Conservation (phyloP, 2,113 vertebrate species). For the Puntigrus tetrazona region DNA sequence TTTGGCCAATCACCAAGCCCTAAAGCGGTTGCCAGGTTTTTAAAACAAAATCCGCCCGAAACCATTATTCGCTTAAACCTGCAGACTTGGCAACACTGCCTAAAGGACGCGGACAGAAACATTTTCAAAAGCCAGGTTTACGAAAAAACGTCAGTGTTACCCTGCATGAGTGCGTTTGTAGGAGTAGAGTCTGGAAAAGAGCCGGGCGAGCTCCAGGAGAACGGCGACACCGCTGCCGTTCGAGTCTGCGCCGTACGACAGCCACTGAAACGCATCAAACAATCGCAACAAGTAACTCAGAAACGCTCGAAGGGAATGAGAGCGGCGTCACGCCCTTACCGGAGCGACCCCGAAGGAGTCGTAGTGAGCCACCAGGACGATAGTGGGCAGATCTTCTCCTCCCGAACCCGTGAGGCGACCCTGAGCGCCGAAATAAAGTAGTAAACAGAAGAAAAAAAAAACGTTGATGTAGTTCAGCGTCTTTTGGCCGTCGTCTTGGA, state of each 20-base stretch:
- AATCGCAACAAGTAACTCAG: too few species aligned
- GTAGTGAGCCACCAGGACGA: conserved; percentile 95
- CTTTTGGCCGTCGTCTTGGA: too few species aligned
- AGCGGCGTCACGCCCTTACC: conserved; percentile 70
- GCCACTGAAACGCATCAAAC: conserved; percentile 78
- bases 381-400: conserved; percentile 95
- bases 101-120: not conserved
- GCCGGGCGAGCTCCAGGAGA: conserved; percentile 91
- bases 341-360: conserved; percentile 96
- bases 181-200: conserved; percentile 97
- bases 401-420: conserved; percentile 91
- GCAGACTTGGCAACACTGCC: too few species aligned
- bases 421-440: too few species aligned
- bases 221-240: conserved; percentile 92
- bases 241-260: conserved; percentile 93
- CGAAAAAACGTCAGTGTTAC: conserved; percentile 64
- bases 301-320: not conserved
- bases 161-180: conserved; percentile 95
- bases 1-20: too few species aligned
- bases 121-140: not conserved
- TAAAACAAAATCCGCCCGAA: too few species aligned
- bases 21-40: too few species aligned
- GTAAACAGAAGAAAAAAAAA: too few species aligned
- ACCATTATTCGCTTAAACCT: too few species aligned
- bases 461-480: too few species aligned